Conservation (phyloP, 2,113 vertebrate genomes). For the Danio rerio region DNA sequence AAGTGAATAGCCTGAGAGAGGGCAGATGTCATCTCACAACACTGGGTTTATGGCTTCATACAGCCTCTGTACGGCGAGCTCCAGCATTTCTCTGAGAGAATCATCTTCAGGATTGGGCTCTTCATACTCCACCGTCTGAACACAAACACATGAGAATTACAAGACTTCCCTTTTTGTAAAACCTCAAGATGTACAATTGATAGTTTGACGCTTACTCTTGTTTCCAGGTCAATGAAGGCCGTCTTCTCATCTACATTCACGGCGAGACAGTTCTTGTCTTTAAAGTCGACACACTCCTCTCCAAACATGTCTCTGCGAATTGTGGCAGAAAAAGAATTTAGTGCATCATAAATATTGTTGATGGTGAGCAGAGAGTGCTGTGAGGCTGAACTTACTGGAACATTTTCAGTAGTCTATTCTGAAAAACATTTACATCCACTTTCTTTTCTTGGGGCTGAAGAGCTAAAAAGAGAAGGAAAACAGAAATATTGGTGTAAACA, state of each 20-base stretch:
- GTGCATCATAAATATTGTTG: background rate
- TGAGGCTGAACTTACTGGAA: conserved; percentile 84
- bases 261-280: conserved; percentile 76
- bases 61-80: conserved; percentile 87
- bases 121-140: conserved; percentile 85
- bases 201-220: conserved; percentile 78
- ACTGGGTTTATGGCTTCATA: conserved; percentile 87
- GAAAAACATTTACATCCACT: conserved; percentile 83
- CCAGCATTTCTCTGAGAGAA: conserved; percentile 88
- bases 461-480: conserved; percentile 60
- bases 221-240: conserved; percentile 83
- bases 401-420: conserved; percentile 88
- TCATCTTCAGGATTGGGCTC: conserved; percentile 86
- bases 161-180: background rate
- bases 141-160: background rate
- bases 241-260: conserved; percentile 89
- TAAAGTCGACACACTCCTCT: conserved; percentile 86
- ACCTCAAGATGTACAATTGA: background rate
- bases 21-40: conserved; percentile 66
- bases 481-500: background rate
- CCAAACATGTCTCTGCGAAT: conserved; percentile 92
- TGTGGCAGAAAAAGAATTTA: background rate
- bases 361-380: background rate
- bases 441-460: conserved; percentile 77
- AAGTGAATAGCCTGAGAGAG: background rate